phyloP scores from a whole-genome alignment of 2,888 invertebrate species.

The Cryptus armator region DNA sequence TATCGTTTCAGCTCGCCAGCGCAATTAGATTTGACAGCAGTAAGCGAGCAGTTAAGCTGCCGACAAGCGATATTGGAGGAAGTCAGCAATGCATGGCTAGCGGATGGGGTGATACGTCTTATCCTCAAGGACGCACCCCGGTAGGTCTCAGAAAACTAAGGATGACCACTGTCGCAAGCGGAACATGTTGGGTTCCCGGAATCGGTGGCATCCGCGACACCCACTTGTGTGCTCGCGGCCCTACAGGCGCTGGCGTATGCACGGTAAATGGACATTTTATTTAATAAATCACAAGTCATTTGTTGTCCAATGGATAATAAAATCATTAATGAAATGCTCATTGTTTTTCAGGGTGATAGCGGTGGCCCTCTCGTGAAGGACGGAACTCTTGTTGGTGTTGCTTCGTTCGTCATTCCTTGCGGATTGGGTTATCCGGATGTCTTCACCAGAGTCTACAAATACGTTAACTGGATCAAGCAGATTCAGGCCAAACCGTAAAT shows the following conservation, averaged over 20 bases:
- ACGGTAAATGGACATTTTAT: conserved; percentile 7
- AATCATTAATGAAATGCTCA: background rate
- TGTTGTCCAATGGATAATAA: background rate
- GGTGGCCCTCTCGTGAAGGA: conserved; percentile 70
- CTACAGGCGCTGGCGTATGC: conserved; percentile 19
- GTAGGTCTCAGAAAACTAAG: background rate
- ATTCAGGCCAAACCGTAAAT: background rate
- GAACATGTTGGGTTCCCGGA: background rate
- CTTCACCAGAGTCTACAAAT: conserved; percentile 78
- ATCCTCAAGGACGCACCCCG: background rate
- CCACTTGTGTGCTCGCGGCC: conserved; percentile 1
- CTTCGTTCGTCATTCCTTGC: conserved; percentile 81
- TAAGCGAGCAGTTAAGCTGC: background rate
- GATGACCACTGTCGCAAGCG: background rate
- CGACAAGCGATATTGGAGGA: conserved; percentile 3
- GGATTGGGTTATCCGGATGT: conserved; percentile 80
- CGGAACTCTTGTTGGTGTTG: conserved; percentile 76
- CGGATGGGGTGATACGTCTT: conserved; percentile 8
- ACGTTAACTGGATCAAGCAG: conserved; percentile 77
- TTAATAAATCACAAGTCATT: background rate
- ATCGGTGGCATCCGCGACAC: background rate
- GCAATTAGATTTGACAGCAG: background rate
- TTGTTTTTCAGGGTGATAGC: conserved; percentile 68
- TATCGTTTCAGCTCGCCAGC: background rate
- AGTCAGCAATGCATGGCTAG: background rate